These are phyloP conservation scores for Acleris holmiana DNA, from an alignment of 2,888 invertebrate genomes.

Conservation along the genomic window DNA sequence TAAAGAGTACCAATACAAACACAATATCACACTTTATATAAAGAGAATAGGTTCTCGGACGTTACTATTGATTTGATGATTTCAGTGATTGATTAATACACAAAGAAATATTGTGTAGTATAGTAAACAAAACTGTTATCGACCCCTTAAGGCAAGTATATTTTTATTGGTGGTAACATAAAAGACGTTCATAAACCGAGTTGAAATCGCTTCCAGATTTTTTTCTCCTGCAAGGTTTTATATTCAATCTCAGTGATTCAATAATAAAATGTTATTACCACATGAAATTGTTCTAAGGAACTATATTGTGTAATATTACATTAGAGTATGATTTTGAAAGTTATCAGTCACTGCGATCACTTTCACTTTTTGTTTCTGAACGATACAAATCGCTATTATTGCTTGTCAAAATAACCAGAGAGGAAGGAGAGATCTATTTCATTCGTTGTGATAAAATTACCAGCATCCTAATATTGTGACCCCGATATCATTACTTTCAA, in stretches of 20 bases:
- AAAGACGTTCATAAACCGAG: conserved; percentile 10
- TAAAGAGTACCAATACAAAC: no score
- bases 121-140: no score
- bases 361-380: conserved; percentile 29
- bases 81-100: no score
- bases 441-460: conserved; percentile 54
- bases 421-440: conserved; percentile 55
- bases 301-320: neutral
- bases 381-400: conserved; percentile 37
- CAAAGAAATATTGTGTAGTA: no score
- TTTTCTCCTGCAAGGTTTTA: neutral
- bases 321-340: neutral
- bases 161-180: neutral
- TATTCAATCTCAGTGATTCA: no score
- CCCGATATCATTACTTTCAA: conserved; percentile 52
- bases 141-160: neutral
- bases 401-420: conserved; percentile 56
- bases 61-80: no score
- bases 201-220: neutral
- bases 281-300: no score
- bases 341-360: neutral
- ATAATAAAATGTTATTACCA: no score
- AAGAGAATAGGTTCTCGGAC: no score
- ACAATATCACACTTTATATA: no score
- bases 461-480: conserved; percentile 55